Conservation (phyloP, 2,797 vertebrate species). For the Antrozous pallidus region DNA sequence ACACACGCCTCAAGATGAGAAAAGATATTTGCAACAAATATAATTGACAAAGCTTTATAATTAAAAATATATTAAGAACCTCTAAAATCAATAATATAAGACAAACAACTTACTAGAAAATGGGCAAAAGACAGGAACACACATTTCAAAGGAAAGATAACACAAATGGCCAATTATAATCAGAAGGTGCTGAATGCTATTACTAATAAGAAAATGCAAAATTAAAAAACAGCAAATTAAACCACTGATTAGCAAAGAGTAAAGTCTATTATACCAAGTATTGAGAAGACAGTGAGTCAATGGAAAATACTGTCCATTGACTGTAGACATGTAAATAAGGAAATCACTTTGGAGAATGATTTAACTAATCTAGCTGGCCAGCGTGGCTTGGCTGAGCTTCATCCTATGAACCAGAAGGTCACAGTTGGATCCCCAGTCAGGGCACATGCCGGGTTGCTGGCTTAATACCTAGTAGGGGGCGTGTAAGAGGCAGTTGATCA, state of each 20-base stretch:
- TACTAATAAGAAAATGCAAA: constrained; percentile 3
- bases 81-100: not conserved
- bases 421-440: too few relatives aligned
- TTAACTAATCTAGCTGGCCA: not conserved
- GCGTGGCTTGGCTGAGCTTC: too few relatives aligned
- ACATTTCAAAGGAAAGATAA: not conserved
- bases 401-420: too few relatives aligned
- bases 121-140: not conserved
- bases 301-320: not conserved
- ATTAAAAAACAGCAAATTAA: constrained; percentile 2
- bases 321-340: not conserved
- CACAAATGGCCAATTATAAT: not conserved
- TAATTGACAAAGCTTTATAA: not conserved
- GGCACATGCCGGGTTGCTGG: too few relatives aligned
- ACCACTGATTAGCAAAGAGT: not conserved
- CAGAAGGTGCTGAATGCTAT: not conserved
- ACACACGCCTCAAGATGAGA: not conserved
- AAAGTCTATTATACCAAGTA: not conserved
- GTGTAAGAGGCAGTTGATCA: too few relatives aligned
- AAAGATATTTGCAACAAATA: not conserved
- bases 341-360: not conserved
- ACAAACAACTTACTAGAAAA: not conserved
- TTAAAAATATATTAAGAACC: not conserved
- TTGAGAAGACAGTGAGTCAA: not conserved
- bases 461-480: too few relatives aligned